phyloP scores from a whole-genome alignment of 2,113 vertebrate species.

The Myrmecophaga tridactyla region DNA sequence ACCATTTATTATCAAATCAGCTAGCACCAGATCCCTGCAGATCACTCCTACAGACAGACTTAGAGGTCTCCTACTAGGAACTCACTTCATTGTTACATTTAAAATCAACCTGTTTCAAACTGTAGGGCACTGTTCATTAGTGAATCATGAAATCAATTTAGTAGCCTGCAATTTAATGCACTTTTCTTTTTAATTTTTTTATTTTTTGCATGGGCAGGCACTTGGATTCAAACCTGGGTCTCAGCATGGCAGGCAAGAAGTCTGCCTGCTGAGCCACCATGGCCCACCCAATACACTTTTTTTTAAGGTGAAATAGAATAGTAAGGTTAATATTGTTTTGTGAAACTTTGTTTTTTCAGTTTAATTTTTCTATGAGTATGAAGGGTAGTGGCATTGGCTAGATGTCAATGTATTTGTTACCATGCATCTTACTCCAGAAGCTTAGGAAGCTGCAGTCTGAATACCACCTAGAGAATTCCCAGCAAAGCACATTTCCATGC shows the following conservation, averaged over 20 bases:
- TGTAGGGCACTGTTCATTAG: background rate
- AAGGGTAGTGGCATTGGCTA: background rate
- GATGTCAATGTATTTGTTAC: background rate
- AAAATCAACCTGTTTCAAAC: background rate
- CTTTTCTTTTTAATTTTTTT: no score
- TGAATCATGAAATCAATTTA: background rate
- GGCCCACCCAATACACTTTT: no score
- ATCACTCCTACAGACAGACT: background rate
- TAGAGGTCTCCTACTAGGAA: background rate
- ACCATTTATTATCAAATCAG: no score
- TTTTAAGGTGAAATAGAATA: background rate
- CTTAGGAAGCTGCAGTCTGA: no score
- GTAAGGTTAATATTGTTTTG: background rate
- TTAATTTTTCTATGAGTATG: background rate
- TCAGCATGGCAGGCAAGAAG: no score
- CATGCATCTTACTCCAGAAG: background rate
- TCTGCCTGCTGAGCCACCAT: no score
- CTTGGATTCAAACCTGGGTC: no score
- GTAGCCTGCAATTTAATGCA: no score
- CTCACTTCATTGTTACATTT: background rate
- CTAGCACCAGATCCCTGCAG: no score
- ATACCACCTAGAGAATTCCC: background rate
- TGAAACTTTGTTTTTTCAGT: background rate
- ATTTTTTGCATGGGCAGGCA: no score
- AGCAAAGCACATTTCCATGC: background rate